A percentile compares a stretch with the other conserved stretches of the same genome.
Conservation (phyloP, 2,888 invertebrate genomes). For the Seira ritae region DNA sequence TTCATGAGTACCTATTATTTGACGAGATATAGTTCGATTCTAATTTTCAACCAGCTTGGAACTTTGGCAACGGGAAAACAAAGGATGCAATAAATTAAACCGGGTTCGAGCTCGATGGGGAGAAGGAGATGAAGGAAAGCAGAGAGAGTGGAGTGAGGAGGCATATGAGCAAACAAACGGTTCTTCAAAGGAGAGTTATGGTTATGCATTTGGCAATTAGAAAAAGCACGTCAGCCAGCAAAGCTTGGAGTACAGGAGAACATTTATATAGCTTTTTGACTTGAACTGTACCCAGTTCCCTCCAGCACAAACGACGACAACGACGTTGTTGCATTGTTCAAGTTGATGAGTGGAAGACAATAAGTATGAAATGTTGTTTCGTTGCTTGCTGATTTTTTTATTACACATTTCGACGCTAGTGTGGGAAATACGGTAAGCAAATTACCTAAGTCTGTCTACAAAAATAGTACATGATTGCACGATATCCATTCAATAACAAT, state of each 20-base stretch:
- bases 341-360: neutral
- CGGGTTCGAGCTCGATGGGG: neutral
- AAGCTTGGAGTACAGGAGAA: neutral
- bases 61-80: neutral
- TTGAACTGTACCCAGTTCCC: too few species aligned
- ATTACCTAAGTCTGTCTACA: neutral
- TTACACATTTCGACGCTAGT: too few species aligned
- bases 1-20: neutral
- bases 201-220: neutral
- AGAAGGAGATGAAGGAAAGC: neutral
- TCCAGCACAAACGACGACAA: too few species aligned
- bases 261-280: neutral
- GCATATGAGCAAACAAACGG: neutral
- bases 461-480: neutral
- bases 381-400: neutral
- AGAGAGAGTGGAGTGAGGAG: neutral
- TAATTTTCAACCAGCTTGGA: neutral
- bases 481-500: conserved; percentile 12
- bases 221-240: neutral
- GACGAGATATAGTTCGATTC: neutral
- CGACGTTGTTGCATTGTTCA: too few species aligned
- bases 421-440: neutral
- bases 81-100: neutral
- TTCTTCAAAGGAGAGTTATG: too few species aligned
- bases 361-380: neutral